Evolutionary conservation across 1,140 invertebrate species (phyloP).

Genomic region (Bombus confusus): DNA sequence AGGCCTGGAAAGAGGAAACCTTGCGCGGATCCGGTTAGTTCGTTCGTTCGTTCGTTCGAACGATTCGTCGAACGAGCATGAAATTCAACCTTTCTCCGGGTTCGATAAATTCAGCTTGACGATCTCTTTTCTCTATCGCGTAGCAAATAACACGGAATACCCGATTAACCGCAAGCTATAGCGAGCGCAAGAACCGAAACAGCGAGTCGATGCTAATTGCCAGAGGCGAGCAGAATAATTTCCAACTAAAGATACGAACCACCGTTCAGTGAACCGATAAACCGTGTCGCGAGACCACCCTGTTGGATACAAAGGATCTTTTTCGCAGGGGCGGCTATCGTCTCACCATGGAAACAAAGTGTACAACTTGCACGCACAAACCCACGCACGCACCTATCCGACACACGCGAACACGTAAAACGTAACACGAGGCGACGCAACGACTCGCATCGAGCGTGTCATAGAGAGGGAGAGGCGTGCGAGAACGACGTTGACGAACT

Average conservation of each 20-base stretch:
- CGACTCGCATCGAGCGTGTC: not conserved
- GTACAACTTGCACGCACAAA: slow-evolving; percentile 4
- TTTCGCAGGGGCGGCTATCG: slow-evolving; percentile 6
- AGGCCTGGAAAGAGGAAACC: too few species aligned
- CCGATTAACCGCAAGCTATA: not conserved
- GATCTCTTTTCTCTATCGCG: not conserved
- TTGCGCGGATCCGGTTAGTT: too few species aligned
- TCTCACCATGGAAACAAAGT: slow-evolving; percentile 26
- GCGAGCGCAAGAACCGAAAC: not conserved
- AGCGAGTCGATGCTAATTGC: not conserved
- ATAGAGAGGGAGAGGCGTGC: not conserved
- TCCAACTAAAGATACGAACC: not conserved
- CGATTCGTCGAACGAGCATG: too few species aligned
- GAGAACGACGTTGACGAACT: slow-evolving; percentile 63
- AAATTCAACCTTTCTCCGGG: too few species aligned
- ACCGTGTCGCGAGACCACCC: not conserved
- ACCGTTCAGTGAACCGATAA: slow-evolving; percentile 31
- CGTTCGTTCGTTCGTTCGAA: too few species aligned
- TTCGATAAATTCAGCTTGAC: not conserved
- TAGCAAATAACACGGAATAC: not conserved
- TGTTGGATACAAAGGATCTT: slow-evolving; percentile 6
- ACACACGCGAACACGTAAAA: too few species aligned
- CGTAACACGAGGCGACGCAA: not conserved
- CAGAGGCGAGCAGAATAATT: slow-evolving; percentile 7
- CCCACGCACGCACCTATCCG: not conserved